Evolutionary conservation across 2,113 vertebrate species (phyloP).

Genomic region (Telmatochromis sp.): DNA sequence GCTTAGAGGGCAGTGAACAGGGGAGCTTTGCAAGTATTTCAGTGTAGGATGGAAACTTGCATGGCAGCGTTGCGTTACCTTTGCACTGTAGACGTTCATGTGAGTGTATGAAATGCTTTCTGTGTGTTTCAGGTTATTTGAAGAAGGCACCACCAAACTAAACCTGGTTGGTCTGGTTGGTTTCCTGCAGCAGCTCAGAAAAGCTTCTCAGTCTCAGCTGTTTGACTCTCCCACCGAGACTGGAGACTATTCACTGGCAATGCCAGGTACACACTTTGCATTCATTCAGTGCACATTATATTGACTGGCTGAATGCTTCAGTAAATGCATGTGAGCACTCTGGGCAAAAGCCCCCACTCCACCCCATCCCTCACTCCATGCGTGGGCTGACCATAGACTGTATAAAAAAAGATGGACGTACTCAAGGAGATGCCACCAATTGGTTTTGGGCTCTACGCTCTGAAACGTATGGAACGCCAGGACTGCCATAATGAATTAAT

Average conservation of each 20-base stretch:
- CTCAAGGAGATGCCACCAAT: neutral
- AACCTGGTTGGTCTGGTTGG: slow-evolving; percentile 84
- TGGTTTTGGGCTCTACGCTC: neutral
- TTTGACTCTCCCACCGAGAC: slow-evolving; percentile 89
- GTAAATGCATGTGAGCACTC: neutral
- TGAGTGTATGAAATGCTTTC: neutral
- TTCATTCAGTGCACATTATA: neutral
- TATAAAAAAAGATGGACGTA: neutral
- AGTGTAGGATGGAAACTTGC: accelerated
- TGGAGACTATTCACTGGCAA: slow-evolving; percentile 87
- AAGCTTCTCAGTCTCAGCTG: slow-evolving; percentile 91
- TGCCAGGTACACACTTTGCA: slow-evolving; percentile 80
- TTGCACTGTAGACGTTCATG: neutral
- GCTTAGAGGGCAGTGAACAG: neutral
- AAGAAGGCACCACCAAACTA: slow-evolving; percentile 87
- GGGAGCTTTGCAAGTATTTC: neutral
- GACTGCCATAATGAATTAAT: too few relatives aligned
- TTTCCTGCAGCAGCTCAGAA: slow-evolving; percentile 92
- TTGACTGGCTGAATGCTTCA: neutral
- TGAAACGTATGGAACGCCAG: neutral
- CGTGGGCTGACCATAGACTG: neutral
- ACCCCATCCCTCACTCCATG: neutral
- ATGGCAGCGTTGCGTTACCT: neutral
- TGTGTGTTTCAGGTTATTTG: slow-evolving; percentile 81
- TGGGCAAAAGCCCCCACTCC: neutral